Conservation (phyloP, 2,113 vertebrate species). For the Isurus oxyrinchus region DNA sequence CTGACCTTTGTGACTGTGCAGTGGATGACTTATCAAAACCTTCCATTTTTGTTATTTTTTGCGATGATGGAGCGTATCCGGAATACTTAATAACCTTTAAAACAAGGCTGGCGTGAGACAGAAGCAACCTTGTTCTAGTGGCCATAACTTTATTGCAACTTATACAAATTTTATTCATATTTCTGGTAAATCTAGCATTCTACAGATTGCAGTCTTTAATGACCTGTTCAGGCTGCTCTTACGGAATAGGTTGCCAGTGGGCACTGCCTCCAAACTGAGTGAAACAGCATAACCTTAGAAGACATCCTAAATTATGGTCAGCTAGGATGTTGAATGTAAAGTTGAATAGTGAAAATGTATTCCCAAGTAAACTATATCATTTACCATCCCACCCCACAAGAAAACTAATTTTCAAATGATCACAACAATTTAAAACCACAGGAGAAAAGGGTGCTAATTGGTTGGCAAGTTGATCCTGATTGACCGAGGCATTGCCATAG, state of each 20-base stretch:
- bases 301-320: not conserved
- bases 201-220: not conserved
- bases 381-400: too few species aligned
- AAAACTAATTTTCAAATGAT: too few species aligned
- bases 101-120: too few species aligned
- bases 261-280: not conserved
- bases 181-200: not conserved
- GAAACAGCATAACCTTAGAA: not conserved
- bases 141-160: not conserved
- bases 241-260: not conserved
- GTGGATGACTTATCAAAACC: slow-evolving; percentile 47
- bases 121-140: not conserved
- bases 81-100: slow-evolving; percentile 61
- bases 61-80: slow-evolving; percentile 59
- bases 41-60: slow-evolving; percentile 58
- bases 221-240: not conserved
- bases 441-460: too few species aligned
- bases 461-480: too few species aligned
- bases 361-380: not conserved
- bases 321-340: not conserved
- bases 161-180: not conserved
- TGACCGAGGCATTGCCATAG: too few species aligned
- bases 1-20: slow-evolving; percentile 53
- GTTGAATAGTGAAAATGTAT: not conserved
- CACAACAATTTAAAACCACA: too few species aligned